Percentiles rank a stretch among this genome's conserved stretches.
phyloP scores from a whole-genome alignment of 2,797 vertebrate species.

The Scleropages formosus region DNA sequence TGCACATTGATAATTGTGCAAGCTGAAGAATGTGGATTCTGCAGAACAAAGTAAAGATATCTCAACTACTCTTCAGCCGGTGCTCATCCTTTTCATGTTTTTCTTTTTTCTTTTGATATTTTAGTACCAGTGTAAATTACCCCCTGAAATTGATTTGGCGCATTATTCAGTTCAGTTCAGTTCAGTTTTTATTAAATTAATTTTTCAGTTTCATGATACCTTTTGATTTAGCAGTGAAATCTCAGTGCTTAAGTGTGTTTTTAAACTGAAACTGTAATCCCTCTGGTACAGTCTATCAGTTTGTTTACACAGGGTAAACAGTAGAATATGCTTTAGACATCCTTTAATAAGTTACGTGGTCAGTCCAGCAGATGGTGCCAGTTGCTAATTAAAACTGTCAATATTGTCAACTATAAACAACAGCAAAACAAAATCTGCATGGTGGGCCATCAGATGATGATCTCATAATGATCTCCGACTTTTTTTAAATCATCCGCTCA shows the following conservation, averaged over 20 bases:
- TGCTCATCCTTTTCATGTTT: too few species aligned
- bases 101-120: too few species aligned
- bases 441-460: neutral
- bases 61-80: too few species aligned
- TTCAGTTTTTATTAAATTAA: too few species aligned
- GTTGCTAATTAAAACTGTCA: slow-evolving; percentile 35
- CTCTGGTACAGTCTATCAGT: neutral
- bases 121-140: neutral
- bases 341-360: slow-evolving; percentile 33
- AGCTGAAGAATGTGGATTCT: too few species aligned
- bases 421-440: neutral
- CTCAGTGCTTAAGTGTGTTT: too few species aligned
- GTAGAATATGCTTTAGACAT: neutral
- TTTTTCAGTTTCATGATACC: neutral
- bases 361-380: slow-evolving; percentile 39
- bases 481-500: too few species aligned
- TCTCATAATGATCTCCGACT: neutral
- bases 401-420: slow-evolving; percentile 25
- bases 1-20: too few species aligned
- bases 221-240: too few species aligned
- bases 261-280: too few species aligned
- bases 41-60: too few species aligned
- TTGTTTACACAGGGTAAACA: slow-evolving; percentile 9
- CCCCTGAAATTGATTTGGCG: neutral
- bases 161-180: neutral